Evolutionary conservation across 2,888 invertebrate genomes (phyloP), one percentile per base, ranked within the genome.

Genomic region (Coenonympha glycerion): DNA sequence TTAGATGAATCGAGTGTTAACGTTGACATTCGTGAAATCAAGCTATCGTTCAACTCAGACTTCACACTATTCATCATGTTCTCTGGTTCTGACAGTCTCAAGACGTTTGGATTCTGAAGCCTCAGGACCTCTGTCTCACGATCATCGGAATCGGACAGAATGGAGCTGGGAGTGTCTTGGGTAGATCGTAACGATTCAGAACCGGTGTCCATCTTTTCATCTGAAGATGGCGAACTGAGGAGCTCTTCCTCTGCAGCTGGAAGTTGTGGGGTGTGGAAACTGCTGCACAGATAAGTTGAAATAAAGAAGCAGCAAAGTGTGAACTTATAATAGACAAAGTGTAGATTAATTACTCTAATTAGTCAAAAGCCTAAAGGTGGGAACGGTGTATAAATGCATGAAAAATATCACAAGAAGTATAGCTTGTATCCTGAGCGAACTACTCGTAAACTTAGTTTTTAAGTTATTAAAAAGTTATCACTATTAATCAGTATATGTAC

Each of bases 201-300:
- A 0, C 79, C 78, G 0, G 85, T 87, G 60, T 87, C 87, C 86
- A 87, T 85, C 60, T 79, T 87, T 57, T 87, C 87, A 57, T 87
- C 87, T 4, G 87, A 86, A 3, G 85, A 80, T 21, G 77, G 79
- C 1, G 86, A 79, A 55, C 75, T 79, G 51, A 76, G 59, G 9
- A 62, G 57, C 39, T 82, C 79, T 48, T 80, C 80, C 53, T 78
- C 79, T 59, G 73, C 69, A 22, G 5, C 9, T 13, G 39, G 22
- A 55, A 68, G 55, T 37, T 69, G 68, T 18, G 64, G 62, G 1
- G 71, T 58, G 60, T 64, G 71, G 64, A 73, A 70, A 59, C 73
- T 68, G 69, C 79, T 79, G 66, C 37, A 48, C 55, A 44, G 24
- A 42, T 24, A 6, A n/a, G n/a, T n/a, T n/a, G n/a, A n/a, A n/a